Percentiles rank a stretch among this genome's conserved stretches.
These are phyloP conservation scores for Julus scandinavius DNA, from an alignment of 2,888 invertebrate genomes.

Conservation along the genomic window DNA sequence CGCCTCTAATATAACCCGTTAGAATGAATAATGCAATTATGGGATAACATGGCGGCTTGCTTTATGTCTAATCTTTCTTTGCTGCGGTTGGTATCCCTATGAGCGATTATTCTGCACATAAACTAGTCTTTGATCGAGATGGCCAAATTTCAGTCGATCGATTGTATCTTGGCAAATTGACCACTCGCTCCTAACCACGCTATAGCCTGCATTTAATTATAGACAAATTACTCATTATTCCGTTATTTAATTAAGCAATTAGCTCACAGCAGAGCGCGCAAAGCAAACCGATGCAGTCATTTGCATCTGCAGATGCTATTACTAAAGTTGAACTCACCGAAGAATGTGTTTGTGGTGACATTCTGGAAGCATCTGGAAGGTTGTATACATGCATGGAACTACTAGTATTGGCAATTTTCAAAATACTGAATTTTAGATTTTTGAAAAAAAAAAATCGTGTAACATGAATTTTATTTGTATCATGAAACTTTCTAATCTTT, in stretches of 20 bases:
- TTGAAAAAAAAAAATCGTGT: too few relatives aligned
- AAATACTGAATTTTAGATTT: too few relatives aligned
- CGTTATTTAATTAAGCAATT: slow-evolving; percentile 17
- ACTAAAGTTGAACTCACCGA: background rate
- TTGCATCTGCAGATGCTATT: background rate
- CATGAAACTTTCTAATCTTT: too few relatives aligned
- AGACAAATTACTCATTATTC: background rate
- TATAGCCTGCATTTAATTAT: background rate
- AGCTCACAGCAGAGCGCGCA: background rate
- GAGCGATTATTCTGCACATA: background rate
- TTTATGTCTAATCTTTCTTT: background rate
- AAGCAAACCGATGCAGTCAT: slow-evolving; percentile 1
- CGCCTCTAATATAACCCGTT: background rate
- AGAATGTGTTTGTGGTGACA: background rate
- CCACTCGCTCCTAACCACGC: background rate
- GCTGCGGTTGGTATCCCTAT: background rate
- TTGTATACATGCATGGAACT: too few relatives aligned
- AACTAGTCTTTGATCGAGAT: background rate
- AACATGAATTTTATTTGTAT: too few relatives aligned
- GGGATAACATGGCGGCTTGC: slow-evolving; percentile 14
- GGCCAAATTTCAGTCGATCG: background rate
- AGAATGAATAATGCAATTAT: slow-evolving; percentile 14
- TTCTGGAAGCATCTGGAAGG: too few relatives aligned
- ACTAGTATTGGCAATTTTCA: too few relatives aligned
- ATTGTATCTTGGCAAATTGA: slow-evolving; percentile 14